These are phyloP conservation scores for Nerophis ophidion DNA, from an alignment of 2,113 vertebrate genomes.

Conservation along the genomic window DNA sequence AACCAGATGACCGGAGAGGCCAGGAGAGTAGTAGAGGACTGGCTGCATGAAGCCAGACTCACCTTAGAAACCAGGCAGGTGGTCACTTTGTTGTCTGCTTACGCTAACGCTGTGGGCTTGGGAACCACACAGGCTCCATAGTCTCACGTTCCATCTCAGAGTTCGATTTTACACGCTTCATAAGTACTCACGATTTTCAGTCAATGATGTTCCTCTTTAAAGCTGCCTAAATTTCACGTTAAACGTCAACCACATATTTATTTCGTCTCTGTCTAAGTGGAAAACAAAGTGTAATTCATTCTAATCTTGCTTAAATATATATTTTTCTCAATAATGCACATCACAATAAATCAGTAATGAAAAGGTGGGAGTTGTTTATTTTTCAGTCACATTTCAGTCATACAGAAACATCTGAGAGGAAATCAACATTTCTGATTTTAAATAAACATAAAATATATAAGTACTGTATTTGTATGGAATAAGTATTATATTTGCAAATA, in stretches of 20 bases:
- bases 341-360: slow-evolving; percentile 54
- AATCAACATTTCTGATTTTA: too few relatives aligned
- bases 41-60: slow-evolving; percentile 86
- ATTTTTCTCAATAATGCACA: slow-evolving; percentile 37
- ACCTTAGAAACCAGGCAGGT: slow-evolving; percentile 93
- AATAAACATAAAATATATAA: too few relatives aligned
- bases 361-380: neutral
- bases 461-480: too few relatives aligned
- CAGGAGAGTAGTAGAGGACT: slow-evolving; percentile 86
- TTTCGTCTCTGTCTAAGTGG: neutral
- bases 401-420: too few relatives aligned
- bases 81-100: slow-evolving; percentile 83
- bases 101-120: slow-evolving; percentile 87
- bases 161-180: too few relatives aligned
- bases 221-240: too few relatives aligned
- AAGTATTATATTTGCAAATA: too few relatives aligned
- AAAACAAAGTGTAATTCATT: slow-evolving; percentile 1
- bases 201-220: neutral
- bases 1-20: slow-evolving; percentile 92
- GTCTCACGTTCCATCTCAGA: neutral
- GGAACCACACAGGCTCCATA: slow-evolving; percentile 82
- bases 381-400: neutral
- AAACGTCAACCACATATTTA: slow-evolving; percentile 19
- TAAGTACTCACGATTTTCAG: neutral
- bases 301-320: slow-evolving; percentile 21